phyloP scores from a whole-genome alignment of 2,113 vertebrate genomes.

The Sinocyclocheilus anshuiensis region DNA sequence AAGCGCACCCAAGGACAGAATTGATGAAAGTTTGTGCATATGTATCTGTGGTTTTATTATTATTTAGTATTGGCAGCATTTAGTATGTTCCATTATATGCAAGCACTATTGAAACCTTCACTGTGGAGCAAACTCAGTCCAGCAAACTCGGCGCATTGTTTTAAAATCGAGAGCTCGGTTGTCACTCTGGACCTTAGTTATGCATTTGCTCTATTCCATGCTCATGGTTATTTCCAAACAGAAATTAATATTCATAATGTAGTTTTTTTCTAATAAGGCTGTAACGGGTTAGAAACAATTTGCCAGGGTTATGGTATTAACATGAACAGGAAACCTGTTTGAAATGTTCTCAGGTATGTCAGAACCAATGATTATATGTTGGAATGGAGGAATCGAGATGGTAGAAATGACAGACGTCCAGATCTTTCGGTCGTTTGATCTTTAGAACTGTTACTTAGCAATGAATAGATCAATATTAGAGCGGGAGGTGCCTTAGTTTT shows the following conservation, averaged over 20 bases:
- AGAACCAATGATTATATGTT: constrained; percentile 62
- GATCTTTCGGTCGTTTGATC: not conserved
- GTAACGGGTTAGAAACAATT: constrained; percentile 18
- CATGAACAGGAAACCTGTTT: constrained; percentile 52
- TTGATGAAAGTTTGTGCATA: not conserved
- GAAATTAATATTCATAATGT: constrained; percentile 5
- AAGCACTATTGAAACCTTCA: constrained; percentile 40
- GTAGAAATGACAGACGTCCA: not conserved
- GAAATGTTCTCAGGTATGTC: constrained; percentile 63
- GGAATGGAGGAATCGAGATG: constrained; percentile 18
- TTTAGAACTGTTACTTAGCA: constrained; percentile 44
- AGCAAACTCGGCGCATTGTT: constrained; percentile 27
- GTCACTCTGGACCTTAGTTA: constrained; percentile 30
- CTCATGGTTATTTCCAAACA: constrained; percentile 40
- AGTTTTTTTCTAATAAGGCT: constrained; percentile 31
- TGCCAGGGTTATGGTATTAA: constrained; percentile 44
- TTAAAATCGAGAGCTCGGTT: not conserved
- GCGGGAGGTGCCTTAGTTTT: constrained; percentile 54
- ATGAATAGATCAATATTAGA: constrained; percentile 36
- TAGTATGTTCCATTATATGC: constrained; percentile 10
- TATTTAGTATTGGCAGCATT: constrained; percentile 22
- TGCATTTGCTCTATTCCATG: constrained; percentile 14
- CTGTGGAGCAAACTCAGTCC: constrained; percentile 32
- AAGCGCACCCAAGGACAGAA: not conserved
- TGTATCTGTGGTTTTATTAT: not conserved